Evolutionary conservation across 1,140 invertebrate species (phyloP), one percentile per base, ranked within the genome.

Genomic region (Aphelinus certus): DNA sequence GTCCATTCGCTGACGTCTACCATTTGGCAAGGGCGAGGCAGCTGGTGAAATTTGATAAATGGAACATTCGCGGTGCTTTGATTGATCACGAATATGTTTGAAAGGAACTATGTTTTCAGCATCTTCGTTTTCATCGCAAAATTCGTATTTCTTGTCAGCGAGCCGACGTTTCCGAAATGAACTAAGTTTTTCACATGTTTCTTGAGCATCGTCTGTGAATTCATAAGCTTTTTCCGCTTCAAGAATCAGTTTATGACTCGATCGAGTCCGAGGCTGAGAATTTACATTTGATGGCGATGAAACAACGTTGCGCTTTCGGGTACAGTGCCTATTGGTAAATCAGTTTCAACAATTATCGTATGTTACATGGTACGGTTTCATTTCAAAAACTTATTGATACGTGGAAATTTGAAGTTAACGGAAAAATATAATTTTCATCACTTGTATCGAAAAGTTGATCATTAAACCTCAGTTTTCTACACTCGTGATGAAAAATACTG

Each of bases 61-160:
- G 0, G 85, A 81, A 65, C 83, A 87, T 49, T 79, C 78, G 62
- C 80, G 82, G 56, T 85, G 81, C 46, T 83, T 87, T 3, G 82
- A 81, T 66, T 88, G 83, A 84, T 87, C 87, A 43, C 85, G 83
- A 80, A 88, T 84, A 46, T 87, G 85, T 55, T 87, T 93, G 82
- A 94, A 95, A 58, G 94, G 94, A 78, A 95, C 92, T 73, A 95
- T 95, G 84, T 95, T 95, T 83, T 95, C 94, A 4, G 92, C 92
- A 82, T 95, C 95, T 79, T 95, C 94, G 2, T 84, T 79, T 72
- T 88, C 87, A 72, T 95, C 95, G 3, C 93, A 94, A 79, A 96
- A 95, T 82, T 96, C 95, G 82, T 97, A 97, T 82, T 96, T 96
- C 84, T 96, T 97, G 81, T 97, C 95, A 0, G 95, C 95, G 49